phyloP scores from a whole-genome alignment of 2,888 invertebrate species.

The Rhyacophila evoluta region DNA sequence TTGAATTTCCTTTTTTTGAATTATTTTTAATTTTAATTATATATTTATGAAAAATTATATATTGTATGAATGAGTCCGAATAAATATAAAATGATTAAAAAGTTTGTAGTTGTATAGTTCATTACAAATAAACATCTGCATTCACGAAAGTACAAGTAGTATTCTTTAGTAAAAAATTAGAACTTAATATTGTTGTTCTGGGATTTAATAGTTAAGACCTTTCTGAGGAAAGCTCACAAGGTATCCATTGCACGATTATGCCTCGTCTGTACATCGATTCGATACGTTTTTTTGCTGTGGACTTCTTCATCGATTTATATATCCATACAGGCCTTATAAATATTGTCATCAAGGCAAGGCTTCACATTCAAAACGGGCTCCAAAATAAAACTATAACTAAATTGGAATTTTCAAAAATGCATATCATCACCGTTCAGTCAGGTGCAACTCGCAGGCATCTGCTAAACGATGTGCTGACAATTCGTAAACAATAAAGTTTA shows the following conservation, averaged over 20 bases:
- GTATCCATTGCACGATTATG: constrained; percentile 41
- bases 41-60: no score
- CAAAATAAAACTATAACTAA: constrained; percentile 44
- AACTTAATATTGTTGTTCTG: no score
- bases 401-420: constrained; percentile 44
- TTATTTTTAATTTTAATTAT: no score
- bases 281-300: constrained; percentile 35
- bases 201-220: background rate
- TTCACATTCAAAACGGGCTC: background rate
- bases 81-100: no score
- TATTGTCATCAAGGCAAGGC: constrained; percentile 47
- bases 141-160: no score
- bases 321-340: constrained; percentile 48
- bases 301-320: constrained; percentile 31
- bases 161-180: background rate
- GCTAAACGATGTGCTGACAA: no score
- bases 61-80: no score
- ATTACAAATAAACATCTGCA: no score
- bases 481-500: no score
- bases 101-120: no score
- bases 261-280: constrained; percentile 38
- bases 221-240: background rate
- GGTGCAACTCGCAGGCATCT: constrained; percentile 20
- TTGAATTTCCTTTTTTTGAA: no score
- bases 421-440: constrained; percentile 31